Evolutionary conservation across 2,797 vertebrate species (phyloP).

Genomic region (Anolis apletophallus): DNA sequence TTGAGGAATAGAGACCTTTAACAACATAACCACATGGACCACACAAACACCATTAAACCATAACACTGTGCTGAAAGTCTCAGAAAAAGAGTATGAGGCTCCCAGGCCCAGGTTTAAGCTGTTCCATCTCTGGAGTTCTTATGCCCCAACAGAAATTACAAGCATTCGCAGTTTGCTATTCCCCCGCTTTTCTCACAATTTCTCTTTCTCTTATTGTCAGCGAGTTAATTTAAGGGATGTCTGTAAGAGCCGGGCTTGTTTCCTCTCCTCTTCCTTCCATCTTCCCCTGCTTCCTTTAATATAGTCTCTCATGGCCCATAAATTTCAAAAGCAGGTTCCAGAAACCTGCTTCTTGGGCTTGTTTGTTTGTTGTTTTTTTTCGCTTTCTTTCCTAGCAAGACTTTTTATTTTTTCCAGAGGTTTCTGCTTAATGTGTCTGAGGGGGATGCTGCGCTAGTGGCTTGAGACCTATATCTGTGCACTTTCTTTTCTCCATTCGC

Average conservation of each 20-base stretch:
- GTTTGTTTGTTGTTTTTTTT: not conserved
- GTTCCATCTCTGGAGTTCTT: conserved; percentile 11
- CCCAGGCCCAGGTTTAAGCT: conserved; percentile 45
- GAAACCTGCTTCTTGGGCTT: conserved; percentile 2
- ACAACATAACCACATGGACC: not conserved
- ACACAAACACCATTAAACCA: not conserved
- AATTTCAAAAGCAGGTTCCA: conserved; percentile 22
- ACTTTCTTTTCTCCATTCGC: not conserved
- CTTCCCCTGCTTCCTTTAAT: conserved; percentile 8
- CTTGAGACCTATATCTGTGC: not conserved
- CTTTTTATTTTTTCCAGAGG: not conserved
- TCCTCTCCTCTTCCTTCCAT: conserved; percentile 1
- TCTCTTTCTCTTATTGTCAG: conserved; percentile 46
- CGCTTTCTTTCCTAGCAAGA: not conserved
- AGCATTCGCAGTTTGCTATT: conserved; percentile 34
- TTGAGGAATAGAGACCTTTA: not conserved
- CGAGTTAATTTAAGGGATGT: conserved; percentile 50
- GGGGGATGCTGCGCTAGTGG: conserved; percentile 11
- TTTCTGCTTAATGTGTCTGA: not conserved
- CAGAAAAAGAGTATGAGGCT: conserved; percentile 43
- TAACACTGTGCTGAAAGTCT: not conserved
- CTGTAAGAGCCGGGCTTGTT: conserved; percentile 38
- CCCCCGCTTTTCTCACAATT: conserved; percentile 45
- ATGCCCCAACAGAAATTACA: not conserved
- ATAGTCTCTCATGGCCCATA: not conserved